phyloP scores from a whole-genome alignment of 2,888 invertebrate genomes.

The Ferrisia virgata region DNA sequence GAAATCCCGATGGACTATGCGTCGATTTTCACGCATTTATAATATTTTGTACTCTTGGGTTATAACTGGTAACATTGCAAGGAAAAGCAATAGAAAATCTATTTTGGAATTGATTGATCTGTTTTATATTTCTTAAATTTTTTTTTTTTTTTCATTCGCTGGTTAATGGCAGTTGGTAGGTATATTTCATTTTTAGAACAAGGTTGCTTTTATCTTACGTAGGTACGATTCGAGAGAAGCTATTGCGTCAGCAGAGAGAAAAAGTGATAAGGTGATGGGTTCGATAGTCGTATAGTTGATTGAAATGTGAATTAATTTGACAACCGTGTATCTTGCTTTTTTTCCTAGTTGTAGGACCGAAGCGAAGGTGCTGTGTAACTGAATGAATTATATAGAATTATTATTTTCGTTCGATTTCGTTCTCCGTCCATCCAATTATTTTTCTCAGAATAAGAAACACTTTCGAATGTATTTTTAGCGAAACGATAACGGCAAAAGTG shows the following conservation, averaged over 20 bases:
- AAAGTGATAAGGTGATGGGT: background rate
- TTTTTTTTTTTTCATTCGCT: too few species aligned
- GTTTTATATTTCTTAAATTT: background rate
- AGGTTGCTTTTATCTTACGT: background rate
- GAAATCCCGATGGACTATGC: background rate
- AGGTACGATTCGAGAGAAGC: background rate
- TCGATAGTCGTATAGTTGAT: background rate
- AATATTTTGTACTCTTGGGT: background rate
- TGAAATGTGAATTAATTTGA: background rate
- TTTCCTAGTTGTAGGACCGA: too few species aligned
- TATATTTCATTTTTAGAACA: background rate
- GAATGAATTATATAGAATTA: background rate
- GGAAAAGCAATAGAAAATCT: background rate
- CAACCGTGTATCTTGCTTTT: background rate
- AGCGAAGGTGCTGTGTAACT: too few species aligned
- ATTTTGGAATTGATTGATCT: background rate
- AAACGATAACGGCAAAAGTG: background rate
- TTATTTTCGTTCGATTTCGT: background rate
- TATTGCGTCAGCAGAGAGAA: background rate
- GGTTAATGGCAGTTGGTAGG: too few species aligned
- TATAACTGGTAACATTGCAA: background rate
- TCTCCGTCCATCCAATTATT: background rate
- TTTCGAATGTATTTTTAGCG: background rate
- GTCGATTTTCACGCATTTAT: background rate
- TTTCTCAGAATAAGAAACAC: too few species aligned